Base-by-base conservation (phyloP, 2,113 vertebrate genomes). In the Parotia lawesii region DNA sequence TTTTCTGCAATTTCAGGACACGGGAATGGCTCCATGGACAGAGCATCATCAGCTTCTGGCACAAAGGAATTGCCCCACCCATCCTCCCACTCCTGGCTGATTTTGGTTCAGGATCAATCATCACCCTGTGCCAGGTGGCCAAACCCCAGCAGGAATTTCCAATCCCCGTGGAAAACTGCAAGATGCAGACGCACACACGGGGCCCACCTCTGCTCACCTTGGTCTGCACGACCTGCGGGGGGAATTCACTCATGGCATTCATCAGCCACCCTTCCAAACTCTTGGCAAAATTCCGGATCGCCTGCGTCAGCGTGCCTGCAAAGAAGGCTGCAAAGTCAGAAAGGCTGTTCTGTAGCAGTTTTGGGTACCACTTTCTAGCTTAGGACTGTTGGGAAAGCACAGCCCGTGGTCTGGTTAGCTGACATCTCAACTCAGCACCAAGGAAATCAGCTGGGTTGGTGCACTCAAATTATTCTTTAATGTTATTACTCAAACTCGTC, bases 241-340 rank as follows among this genome's bases (percentile, higher is more conserved):
- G 99, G 65, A 99, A 99, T 92, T 98, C 99, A 20, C 96, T 98
- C 99, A 99, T 99, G 73, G 99, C 99, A 1, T 98, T 98, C 5
- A 98, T 99, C 96, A 99, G 95, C 99, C 99, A 99, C 44, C 99
- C 98, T 91, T 99, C 99, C 96, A 99, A 93, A 86, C 99, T 99
- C 97, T 99, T 99, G 95, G 99, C 99, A 75, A 99, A 99, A 89
- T 99, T 99, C 15, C 99, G 97, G 76, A 99, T 99, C 3, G 99
- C 99, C 96, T 99, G 99, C 4, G 99, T 99, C 85, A 99, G 97
- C 1, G 99, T 99, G 95, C 99, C 99, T 99, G 97, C 38, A 85
- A 47, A 45, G 35, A 78, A 37, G 42, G 11, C 50, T 13, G 6
- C 51, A 57, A 2, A 31, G 82, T 96, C 54, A 96, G 15, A 37